These are phyloP conservation scores for Aptenodytes forsteri DNA, from an alignment of 2,113 vertebrate species.

Conservation along the genomic window DNA sequence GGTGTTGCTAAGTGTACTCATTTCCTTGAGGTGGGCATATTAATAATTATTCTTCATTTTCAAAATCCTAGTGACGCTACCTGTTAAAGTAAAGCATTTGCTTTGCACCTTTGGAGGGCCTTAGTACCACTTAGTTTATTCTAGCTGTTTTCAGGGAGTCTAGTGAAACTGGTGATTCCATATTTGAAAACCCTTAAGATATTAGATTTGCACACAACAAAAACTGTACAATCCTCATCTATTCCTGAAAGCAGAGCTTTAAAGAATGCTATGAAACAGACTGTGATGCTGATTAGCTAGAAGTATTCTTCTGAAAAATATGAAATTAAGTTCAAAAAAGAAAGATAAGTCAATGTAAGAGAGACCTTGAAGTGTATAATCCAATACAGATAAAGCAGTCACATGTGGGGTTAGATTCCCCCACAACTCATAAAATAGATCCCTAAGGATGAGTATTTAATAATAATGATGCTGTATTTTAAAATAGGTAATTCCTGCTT, in stretches of 20 bases:
- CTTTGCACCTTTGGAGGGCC: not conserved
- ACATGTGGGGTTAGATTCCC: not conserved
- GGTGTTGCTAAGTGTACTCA: not conserved
- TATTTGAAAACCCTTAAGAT: not conserved
- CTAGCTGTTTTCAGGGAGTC: not conserved
- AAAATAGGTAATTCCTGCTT: not conserved
- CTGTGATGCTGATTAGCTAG: not conserved
- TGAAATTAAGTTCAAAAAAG: not conserved
- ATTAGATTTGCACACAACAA: not conserved
- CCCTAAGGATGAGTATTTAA: not conserved
- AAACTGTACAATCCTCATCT: not conserved
- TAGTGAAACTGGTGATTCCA: not conserved
- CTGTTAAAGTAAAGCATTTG: not conserved
- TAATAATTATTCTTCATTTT: not conserved
- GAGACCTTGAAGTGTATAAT: not conserved
- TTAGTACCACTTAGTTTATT: not conserved
- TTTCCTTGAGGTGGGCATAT: not conserved
- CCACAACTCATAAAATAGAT: not conserved
- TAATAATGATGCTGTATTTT: not conserved
- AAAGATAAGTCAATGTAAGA: not conserved
- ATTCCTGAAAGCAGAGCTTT: not conserved
- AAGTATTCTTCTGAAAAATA: not conserved
- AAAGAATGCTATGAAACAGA: not conserved
- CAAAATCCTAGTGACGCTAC: not conserved
- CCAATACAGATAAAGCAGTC: not conserved